phyloP scores from a whole-genome alignment of 2,113 vertebrate genomes.

The Aptenodytes forsteri region DNA sequence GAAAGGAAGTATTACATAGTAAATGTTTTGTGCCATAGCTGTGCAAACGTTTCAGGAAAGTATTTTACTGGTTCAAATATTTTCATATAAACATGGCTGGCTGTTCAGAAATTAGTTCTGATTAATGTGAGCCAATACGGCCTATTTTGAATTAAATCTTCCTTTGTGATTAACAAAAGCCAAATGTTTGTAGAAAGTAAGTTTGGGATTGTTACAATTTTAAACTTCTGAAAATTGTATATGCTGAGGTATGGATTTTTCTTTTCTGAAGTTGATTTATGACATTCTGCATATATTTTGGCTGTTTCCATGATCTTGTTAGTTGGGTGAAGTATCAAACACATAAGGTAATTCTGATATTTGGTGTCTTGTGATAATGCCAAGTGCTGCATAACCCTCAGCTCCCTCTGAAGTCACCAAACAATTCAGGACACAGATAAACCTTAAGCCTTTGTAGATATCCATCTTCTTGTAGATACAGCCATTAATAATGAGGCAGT shows the following conservation, averaged over 20 bases:
- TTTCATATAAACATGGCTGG: background rate
- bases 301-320: background rate
- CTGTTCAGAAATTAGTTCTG: background rate
- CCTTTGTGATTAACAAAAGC: slow-evolving; percentile 4
- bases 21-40: background rate
- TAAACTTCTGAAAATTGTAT: background rate
- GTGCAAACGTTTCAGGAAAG: background rate
- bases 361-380: background rate
- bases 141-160: background rate
- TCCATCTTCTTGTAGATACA: background rate
- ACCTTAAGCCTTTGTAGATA: background rate
- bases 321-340: background rate
- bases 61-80: background rate
- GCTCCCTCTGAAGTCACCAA: background rate
- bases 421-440: background rate
- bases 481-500: slow-evolving; percentile 41
- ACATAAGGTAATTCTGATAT: background rate
- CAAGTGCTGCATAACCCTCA: background rate
- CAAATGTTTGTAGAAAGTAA: background rate
- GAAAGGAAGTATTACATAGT: background rate
- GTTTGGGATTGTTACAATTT: background rate
- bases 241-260: background rate
- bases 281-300: background rate
- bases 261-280: background rate
- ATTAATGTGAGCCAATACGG: background rate